These are phyloP conservation scores for Grantiella picta DNA, from an alignment of 2,113 vertebrate genomes.

Conservation along the genomic window DNA sequence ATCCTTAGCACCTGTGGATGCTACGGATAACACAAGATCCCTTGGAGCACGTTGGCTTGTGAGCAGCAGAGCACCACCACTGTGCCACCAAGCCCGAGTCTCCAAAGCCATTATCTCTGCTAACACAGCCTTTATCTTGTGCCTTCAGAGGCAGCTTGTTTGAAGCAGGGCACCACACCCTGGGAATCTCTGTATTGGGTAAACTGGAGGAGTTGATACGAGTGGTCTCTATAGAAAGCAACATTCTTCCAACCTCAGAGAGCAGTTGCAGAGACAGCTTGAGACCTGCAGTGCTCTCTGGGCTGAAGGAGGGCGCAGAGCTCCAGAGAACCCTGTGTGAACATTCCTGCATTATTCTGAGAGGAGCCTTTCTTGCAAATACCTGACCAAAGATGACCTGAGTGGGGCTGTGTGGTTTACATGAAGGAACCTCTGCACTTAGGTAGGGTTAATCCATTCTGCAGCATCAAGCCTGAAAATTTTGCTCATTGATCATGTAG, in stretches of 20 bases:
- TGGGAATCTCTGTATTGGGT: neutral
- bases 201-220: neutral
- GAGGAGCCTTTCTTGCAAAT: neutral
- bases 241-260: neutral
- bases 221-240: neutral
- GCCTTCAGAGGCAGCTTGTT: neutral
- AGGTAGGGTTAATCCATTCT: neutral
- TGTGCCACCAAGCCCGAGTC: neutral
- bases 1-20: too few relatives aligned
- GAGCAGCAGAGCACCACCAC: neutral
- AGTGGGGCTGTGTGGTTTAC: neutral
- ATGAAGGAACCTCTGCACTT: neutral
- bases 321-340: neutral
- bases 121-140: neutral
- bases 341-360: neutral
- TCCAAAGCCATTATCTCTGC: neutral
- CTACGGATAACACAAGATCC: neutral
- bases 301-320: neutral
- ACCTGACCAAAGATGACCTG: neutral
- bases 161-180: neutral
- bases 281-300: neutral
- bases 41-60: accelerated
- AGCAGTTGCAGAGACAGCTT: neutral
- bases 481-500: neutral
- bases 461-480: neutral